Conservation (phyloP, 2,888 invertebrate genomes). For the Scaptomyza reducta region DNA sequence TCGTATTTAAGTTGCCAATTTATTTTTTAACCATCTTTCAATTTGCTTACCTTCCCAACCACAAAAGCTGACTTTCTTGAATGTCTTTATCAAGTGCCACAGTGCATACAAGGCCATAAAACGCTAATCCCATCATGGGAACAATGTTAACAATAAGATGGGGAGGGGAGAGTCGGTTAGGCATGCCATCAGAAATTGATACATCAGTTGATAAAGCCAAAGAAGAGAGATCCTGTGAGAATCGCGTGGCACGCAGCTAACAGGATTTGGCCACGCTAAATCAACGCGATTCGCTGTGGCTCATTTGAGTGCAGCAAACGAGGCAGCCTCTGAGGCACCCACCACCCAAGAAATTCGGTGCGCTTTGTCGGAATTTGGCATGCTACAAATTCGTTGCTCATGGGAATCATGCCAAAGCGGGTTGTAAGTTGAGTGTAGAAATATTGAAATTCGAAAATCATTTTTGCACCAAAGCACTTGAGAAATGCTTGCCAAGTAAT, state of each 20-base stretch:
- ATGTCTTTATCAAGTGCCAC: constrained; percentile 76
- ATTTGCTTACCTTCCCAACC: constrained; percentile 14
- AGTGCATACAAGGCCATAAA: constrained; percentile 73
- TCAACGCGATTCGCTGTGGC: constrained; percentile 81
- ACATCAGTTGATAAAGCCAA: constrained; percentile 68
- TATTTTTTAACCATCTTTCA: background rate
- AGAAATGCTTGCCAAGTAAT: constrained; percentile 28
- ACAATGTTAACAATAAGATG: constrained; percentile 58
- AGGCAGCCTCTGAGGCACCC: constrained; percentile 42
- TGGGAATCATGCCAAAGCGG: constrained; percentile 62
- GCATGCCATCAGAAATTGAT: constrained; percentile 69
- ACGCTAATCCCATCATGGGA: constrained; percentile 80
- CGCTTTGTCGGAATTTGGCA: constrained; percentile 84
- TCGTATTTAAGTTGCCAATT: constrained; percentile 1
- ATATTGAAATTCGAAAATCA: constrained; percentile 80
- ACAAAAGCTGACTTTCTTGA: constrained; percentile 22
- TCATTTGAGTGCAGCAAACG: constrained; percentile 78
- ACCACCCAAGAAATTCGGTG: constrained; percentile 81
- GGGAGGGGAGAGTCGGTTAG: constrained; percentile 54
- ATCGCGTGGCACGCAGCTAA: constrained; percentile 76
- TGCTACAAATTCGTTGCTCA: constrained; percentile 72
- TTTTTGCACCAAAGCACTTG: constrained; percentile 69
- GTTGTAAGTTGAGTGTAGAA: constrained; percentile 40
- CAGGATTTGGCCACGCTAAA: constrained; percentile 81
- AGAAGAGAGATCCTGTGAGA: constrained; percentile 67